phyloP scores from a whole-genome alignment of 2,888 invertebrate species.

The Drosophila neotestacea region DNA sequence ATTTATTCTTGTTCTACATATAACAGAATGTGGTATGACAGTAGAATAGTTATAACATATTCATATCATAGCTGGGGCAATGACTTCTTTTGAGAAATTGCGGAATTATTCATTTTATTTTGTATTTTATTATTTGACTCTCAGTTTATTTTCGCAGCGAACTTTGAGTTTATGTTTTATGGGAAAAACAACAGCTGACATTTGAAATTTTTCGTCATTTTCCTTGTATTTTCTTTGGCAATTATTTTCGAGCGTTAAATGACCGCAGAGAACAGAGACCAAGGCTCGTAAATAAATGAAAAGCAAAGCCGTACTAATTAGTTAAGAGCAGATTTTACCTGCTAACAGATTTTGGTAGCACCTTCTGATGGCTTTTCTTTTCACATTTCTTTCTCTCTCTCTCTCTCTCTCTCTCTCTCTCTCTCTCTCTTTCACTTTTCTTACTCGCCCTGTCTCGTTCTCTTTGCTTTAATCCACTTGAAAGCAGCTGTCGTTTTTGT shows the following conservation, averaged over 20 bases:
- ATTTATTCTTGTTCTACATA: conserved; percentile 8
- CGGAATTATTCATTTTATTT: neutral
- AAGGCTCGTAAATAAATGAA: conserved; percentile 42
- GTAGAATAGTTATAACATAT: neutral
- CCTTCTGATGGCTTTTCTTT: neutral
- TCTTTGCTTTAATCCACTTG: conserved; percentile 52
- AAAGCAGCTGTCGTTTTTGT: conserved; percentile 53
- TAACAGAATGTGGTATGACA: neutral
- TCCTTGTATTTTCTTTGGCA: conserved; percentile 5
- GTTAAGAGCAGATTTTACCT: conserved; percentile 49
- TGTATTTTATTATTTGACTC: too few species aligned
- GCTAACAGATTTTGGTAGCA: conserved; percentile 25
- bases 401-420: neutral
- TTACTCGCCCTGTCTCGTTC: neutral
- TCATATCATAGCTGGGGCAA: neutral
- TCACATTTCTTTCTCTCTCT: neutral
- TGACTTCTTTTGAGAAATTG: conserved; percentile 5
- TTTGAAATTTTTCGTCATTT: conserved; percentile 5
- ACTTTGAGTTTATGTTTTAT: neutral
- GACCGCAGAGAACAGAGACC: conserved; percentile 16
- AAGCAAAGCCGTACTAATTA: conserved; percentile 58
- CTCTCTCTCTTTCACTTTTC: neutral
- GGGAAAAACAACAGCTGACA: conserved; percentile 1
- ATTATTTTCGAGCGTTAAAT: conserved; percentile 32
- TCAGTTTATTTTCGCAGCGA: too few species aligned